These are phyloP conservation scores for Idaea straminata DNA, from an alignment of 2,888 invertebrate species.

Conservation along the genomic window DNA sequence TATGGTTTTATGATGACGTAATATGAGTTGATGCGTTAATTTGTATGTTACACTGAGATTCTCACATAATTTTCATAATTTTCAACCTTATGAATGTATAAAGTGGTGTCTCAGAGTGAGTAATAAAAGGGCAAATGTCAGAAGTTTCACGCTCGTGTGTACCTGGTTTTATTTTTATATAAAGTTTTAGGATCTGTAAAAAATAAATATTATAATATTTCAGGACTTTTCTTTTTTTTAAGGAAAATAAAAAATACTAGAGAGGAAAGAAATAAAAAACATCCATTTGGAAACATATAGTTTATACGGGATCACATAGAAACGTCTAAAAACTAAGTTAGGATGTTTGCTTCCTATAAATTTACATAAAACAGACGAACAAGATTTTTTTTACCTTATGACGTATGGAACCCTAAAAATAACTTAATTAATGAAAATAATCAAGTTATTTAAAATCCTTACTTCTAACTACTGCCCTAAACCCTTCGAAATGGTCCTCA, in stretches of 20 bases:
- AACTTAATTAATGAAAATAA: too few species aligned
- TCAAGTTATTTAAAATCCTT: too few species aligned
- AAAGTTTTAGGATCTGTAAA: not conserved
- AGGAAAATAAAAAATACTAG: too few species aligned
- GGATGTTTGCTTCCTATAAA: too few species aligned
- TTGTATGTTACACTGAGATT: constrained; percentile 23
- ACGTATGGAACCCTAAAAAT: too few species aligned
- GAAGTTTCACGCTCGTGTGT: not conserved
- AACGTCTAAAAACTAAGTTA: too few species aligned
- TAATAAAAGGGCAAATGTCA: not conserved
- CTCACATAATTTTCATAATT: constrained; percentile 26
- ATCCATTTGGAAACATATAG: not conserved
- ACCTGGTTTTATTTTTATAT: not conserved
- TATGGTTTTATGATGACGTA: constrained; percentile 23
- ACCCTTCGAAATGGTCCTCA: not conserved
- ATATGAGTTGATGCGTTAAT: constrained; percentile 27
- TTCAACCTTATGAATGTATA: constrained; percentile 9
- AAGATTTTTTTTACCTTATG: too few species aligned
- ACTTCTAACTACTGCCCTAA: not conserved
- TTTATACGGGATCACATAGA: not conserved
- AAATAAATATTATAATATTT: not conserved
- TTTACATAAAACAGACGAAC: too few species aligned
- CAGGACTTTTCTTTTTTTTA: too few species aligned
- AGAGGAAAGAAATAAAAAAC: too few species aligned
- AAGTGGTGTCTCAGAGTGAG: not conserved